These are phyloP conservation scores for Axea sp. DNA, from an alignment of 2,888 invertebrate genomes.

Conservation along the genomic window DNA sequence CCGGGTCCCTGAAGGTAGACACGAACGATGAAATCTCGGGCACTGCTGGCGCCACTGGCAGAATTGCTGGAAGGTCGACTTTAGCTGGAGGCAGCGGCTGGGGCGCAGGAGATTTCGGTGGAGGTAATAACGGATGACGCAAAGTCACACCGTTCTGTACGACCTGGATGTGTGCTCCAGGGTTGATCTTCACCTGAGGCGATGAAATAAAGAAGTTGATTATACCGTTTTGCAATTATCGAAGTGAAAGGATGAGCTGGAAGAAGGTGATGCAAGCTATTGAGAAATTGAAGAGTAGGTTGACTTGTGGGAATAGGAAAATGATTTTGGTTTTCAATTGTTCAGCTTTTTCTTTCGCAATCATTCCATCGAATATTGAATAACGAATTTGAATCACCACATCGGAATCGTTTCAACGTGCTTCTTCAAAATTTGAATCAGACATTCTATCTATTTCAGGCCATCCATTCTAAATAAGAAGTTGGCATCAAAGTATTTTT, in stretches of 20 bases:
- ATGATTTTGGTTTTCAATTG: no score
- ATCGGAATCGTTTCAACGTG: no score
- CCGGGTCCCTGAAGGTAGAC: constrained; percentile 52
- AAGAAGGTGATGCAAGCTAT: not conserved
- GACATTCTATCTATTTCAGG: no score
- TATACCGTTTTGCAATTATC: not conserved
- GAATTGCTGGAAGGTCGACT: not conserved
- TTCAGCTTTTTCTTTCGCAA: no score
- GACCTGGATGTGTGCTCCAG: constrained; percentile 73
- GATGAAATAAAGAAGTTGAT: constrained; percentile 11
- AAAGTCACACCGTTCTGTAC: constrained; percentile 73
- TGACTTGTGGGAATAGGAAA: no score
- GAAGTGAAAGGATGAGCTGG: constrained; percentile 4
- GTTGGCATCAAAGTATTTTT: no score
- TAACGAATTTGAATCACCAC: no score
- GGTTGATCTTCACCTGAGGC: constrained; percentile 74
- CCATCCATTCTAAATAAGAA: no score
- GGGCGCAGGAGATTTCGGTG: constrained; percentile 64
- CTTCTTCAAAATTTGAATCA: no score
- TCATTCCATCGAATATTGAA: no score
- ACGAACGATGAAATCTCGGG: constrained; percentile 41
- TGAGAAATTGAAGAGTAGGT: no score
- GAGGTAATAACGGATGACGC: constrained; percentile 72
- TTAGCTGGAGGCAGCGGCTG: constrained; percentile 70
- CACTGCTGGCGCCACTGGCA: constrained; percentile 8